Evolutionary conservation across 2,797 vertebrate genomes (phyloP).

Genomic region (Ctenochaetus hawaiiensis): DNA sequence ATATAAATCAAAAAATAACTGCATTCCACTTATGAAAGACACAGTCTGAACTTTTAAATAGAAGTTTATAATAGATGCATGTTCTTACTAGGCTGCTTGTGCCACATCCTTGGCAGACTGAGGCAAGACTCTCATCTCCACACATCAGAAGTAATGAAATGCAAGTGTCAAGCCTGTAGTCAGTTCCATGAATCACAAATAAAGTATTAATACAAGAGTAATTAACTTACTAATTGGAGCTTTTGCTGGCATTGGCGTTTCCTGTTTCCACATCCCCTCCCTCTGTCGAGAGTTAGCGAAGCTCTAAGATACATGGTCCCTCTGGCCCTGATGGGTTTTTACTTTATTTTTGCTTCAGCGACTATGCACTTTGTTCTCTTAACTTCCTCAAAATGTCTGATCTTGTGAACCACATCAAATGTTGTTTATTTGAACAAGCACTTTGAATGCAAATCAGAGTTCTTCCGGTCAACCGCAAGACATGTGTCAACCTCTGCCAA

Average conservation of each 20-base stretch:
- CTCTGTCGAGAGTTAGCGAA: conserved; percentile 14
- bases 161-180: conserved; percentile 67
- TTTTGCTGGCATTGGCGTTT: conserved; percentile 57
- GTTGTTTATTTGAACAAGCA: conserved; percentile 68
- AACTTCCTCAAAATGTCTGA: conserved; percentile 40
- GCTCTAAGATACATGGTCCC: conserved; percentile 31
- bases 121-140: conserved; percentile 55
- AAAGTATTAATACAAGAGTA: conserved; percentile 77
- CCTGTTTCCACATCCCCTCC: conserved; percentile 41
- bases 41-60: conserved; percentile 9
- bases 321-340: conserved; percentile 20
- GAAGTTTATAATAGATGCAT: conserved; percentile 17
- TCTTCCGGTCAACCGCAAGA: conserved; percentile 70
- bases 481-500: conserved; percentile 67
- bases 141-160: conserved; percentile 72
- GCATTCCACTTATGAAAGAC: no score
- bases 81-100: conserved; percentile 7
- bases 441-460: conserved; percentile 73
- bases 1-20: no score
- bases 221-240: conserved; percentile 74
- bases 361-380: conserved; percentile 31
- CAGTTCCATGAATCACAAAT: conserved; percentile 78
- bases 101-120: conserved; percentile 34
- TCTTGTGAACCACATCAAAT: conserved; percentile 54
- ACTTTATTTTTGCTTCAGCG: conserved; percentile 19